Evolutionary conservation across 1,140 invertebrate species (phyloP).

Genomic region (Homarus americanus): DNA sequence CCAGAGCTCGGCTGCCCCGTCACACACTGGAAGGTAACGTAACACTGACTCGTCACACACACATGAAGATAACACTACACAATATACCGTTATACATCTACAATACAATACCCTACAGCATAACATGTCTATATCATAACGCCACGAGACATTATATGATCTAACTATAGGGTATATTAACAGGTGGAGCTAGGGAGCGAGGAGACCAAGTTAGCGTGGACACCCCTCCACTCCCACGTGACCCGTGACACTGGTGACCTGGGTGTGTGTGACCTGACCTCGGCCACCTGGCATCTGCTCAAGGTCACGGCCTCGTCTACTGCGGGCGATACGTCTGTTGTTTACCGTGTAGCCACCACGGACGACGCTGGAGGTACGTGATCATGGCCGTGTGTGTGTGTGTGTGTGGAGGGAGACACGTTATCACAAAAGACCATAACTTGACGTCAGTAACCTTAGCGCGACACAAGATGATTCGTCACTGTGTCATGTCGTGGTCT

Average conservation of each 20-base stretch:
- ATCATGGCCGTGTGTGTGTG: too few species aligned
- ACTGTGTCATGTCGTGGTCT: background rate
- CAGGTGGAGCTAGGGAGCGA: slow-evolving; percentile 53
- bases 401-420: too few species aligned
- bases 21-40: slow-evolving; percentile 73
- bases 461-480: background rate
- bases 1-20: slow-evolving; percentile 69
- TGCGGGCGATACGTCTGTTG: slow-evolving; percentile 63
- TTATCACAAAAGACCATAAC: too few species aligned
- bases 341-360: slow-evolving; percentile 58
- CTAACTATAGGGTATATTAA: too few species aligned
- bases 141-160: too few species aligned
- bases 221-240: slow-evolving; percentile 51
- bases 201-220: background rate
- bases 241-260: slow-evolving; percentile 67
- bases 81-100: too few species aligned
- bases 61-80: too few species aligned
- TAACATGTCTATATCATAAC: too few species aligned
- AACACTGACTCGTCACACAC: background rate
- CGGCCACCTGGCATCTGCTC: slow-evolving; percentile 56
- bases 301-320: slow-evolving; percentile 62
- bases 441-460: too few species aligned
- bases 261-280: slow-evolving; percentile 66
- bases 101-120: too few species aligned
- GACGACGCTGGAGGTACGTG: slow-evolving; percentile 49